These are phyloP conservation scores for Cardiocondyla obscurior DNA, from an alignment of 1,140 invertebrate species.

Conservation along the genomic window DNA sequence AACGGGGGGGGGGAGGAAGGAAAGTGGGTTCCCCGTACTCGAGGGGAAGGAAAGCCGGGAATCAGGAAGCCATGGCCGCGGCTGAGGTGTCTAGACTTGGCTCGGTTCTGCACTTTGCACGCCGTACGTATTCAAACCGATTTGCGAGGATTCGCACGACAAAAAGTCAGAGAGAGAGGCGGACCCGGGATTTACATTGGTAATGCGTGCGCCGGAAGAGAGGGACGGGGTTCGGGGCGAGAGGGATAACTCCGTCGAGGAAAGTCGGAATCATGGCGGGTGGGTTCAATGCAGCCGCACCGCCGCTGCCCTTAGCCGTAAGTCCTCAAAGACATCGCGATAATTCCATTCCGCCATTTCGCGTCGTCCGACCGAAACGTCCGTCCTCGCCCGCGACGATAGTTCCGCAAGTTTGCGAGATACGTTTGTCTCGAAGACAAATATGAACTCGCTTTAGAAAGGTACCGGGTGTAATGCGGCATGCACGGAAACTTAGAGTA, in stretches of 20 bases:
- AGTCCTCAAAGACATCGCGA: conserved; percentile 24
- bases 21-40: not conserved
- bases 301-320: not conserved
- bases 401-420: not conserved
- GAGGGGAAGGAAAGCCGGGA: not conserved
- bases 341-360: conserved; percentile 18
- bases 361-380: not conserved
- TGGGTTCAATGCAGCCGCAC: not conserved
- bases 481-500: not conserved
- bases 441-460: not conserved
- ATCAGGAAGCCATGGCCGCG: conserved; percentile 42
- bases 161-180: conserved; percentile 72
- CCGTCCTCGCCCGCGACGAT: not conserved
- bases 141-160: conserved; percentile 77
- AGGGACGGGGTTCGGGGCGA: too few relatives aligned
- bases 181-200: conserved; percentile 74
- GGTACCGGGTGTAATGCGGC: not conserved
- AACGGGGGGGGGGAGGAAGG: conserved; percentile 2
- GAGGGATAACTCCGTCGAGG: conserved; percentile 44
- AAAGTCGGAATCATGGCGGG: conserved; percentile 56
- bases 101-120: conserved; percentile 66
- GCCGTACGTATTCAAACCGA: conserved; percentile 76
- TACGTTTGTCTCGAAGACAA: not conserved
- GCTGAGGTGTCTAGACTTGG: conserved; percentile 75
- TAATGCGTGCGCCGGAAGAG: conserved; percentile 68